Base-by-base conservation (phyloP, 2,888 invertebrate genomes). In the Mesochorus sp. region DNA sequence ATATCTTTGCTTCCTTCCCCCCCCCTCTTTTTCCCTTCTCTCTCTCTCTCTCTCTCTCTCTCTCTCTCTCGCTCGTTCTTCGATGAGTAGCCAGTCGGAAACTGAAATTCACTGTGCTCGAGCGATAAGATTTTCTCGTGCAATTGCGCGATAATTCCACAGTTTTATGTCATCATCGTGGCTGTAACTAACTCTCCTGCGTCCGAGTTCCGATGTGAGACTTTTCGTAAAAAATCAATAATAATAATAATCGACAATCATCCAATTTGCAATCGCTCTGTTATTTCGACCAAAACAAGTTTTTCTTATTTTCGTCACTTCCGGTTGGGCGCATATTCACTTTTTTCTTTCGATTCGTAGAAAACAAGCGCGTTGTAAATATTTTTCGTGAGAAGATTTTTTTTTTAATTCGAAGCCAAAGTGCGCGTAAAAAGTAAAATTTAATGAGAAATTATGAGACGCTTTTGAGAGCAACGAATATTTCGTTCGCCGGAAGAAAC, bases 391-490 rank as follows among this genome's bases (percentile, higher is more conserved):
- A n/a, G n/a, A n/a, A n/a, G n/a, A n/a, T n/a, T n/a, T n/a, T 6
- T 51, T 2, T 6, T 4, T 28, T 28, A 24, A n/a, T 51, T 3
- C 4, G 55, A 3, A 10, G 3, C 8, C 4, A 5, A 6, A 28
- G 49, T 1, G 19, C 2, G 24, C 24, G 2, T 2, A 39, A 39
- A 6, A 21, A 14, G 21, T 10, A 2, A 2, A 28, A 14, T 28
- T 76, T 71, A 34, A 76, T 76, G 71, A 59, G 0, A 42, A 44
- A 28, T 6, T n/a, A 10, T 17, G 10, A 39, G 14, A 61, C 14
- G 6, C 6, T 17, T n/a, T 10, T 8, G 8, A 12, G 42, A 37
- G 19, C 24, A 1, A 31, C 14, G 26, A 61, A 31, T 3, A 3
- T 14, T 6, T 21, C 19, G 2, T 3, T 2, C 1, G 17, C 4